A percentile compares a stretch with the other conserved stretches of the same genome.
Evolutionary conservation across 2,113 vertebrate species (phyloP).

Genomic region (Hippolais icterina): DNA sequence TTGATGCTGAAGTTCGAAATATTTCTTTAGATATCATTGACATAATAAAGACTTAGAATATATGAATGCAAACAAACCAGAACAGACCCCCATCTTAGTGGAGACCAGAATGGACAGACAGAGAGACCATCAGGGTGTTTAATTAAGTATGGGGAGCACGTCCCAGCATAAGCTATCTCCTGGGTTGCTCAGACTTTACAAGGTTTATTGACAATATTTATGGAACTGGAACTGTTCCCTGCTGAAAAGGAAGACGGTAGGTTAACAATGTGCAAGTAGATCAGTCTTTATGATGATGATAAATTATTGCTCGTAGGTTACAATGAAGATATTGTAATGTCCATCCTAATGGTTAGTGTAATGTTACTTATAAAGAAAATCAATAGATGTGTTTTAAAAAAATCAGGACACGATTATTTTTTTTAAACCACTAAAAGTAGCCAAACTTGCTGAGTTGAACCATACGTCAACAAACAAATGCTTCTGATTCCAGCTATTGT

Average conservation of each 20-base stretch:
- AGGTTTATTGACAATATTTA: slow-evolving; percentile 30
- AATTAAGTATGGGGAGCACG: neutral
- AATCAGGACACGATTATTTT: neutral
- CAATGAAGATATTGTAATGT: slow-evolving; percentile 50
- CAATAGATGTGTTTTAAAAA: slow-evolving; percentile 54
- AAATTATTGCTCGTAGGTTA: slow-evolving; percentile 58
- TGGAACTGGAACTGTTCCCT: slow-evolving; percentile 20
- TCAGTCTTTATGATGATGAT: slow-evolving; percentile 41
- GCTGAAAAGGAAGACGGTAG: slow-evolving; percentile 2
- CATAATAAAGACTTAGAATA: neutral
- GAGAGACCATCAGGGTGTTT: neutral
- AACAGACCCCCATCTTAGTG: accelerated
- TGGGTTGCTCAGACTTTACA: neutral
- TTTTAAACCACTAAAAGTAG: neutral
- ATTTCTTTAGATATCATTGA: neutral
- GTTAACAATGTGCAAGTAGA: slow-evolving; percentile 14
- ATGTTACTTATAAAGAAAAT: slow-evolving; percentile 61
- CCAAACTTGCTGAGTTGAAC: neutral
- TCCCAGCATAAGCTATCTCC: neutral
- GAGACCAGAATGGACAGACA: neutral
- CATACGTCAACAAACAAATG: slow-evolving; percentile 53
- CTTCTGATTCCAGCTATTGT: neutral
- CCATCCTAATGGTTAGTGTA: slow-evolving; percentile 53
- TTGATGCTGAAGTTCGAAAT: neutral
- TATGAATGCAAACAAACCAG: neutral